A percentile compares a stretch with the other conserved stretches of the same genome.
These are phyloP conservation scores for Trachurus trachurus DNA, from an alignment of 2,797 vertebrate species.

Conservation along the genomic window DNA sequence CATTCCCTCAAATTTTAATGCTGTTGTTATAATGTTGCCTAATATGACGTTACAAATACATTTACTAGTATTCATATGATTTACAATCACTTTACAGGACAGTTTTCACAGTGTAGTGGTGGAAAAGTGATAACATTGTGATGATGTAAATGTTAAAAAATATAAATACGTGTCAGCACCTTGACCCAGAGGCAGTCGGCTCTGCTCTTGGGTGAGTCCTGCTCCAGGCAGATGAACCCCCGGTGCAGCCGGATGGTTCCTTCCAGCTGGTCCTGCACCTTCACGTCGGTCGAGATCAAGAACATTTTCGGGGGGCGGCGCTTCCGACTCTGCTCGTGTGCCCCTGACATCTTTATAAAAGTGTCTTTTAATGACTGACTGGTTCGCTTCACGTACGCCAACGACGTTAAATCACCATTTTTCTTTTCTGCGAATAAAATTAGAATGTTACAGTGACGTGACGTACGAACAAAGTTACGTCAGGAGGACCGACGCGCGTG, in stretches of 20 bases:
- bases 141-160: background rate
- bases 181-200: slow-evolving; percentile 81
- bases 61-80: no score
- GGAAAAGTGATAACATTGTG: background rate
- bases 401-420: background rate
- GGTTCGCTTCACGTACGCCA: background rate
- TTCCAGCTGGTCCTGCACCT: slow-evolving; percentile 83
- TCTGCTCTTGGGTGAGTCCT: slow-evolving; percentile 63
- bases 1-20: no score
- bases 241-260: slow-evolving; percentile 81
- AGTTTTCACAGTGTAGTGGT: no score
- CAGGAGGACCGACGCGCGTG: background rate
- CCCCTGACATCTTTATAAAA: slow-evolving; percentile 77
- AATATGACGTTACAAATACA: no score
- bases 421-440: slow-evolving; percentile 13
- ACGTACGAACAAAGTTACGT: background rate
- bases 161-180: slow-evolving; percentile 63
- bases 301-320: slow-evolving; percentile 78
- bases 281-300: slow-evolving; percentile 78
- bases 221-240: slow-evolving; percentile 84
- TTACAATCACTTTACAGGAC: no score
- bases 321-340: slow-evolving; percentile 68
- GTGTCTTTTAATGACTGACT: background rate
- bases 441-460: accelerated
- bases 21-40: no score